Base-by-base conservation (phyloP, 53 echinoderm and acorn worm genomes). In the Echinarachnius parma region DNA sequence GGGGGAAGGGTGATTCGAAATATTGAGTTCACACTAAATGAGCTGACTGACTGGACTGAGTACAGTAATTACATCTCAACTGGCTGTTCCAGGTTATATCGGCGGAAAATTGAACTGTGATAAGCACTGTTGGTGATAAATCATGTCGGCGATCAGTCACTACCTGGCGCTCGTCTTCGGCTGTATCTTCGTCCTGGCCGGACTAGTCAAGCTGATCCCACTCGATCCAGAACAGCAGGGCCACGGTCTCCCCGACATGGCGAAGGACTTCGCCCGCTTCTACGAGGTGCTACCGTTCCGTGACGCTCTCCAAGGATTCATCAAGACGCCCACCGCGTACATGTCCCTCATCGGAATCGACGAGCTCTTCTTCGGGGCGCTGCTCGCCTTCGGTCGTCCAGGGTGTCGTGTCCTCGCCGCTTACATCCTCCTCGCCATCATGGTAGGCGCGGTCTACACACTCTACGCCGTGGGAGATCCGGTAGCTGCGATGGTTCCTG, bases 191-290 rank as follows among this genome's bases (percentile, higher is more conserved):
- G 18, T 78, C 22, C 36, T 75, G 11, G 65, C 76, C 19, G 90
- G 90, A 13, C 20, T 81, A 20, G 49, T 81, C 15, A 89, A 89
- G 42, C 70, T 89, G 4, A 60, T 89, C 21, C 90, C 90, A 3
- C 45, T 89, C 33, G 64, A 86, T 39, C 79, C 75, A 20, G 81
- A 60, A 2, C 75, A 60, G n/a, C 29, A 67, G 4, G 67, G 60
- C 28, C 57, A 79, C 45, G 79, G 66, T n/a, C 34, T 57, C 33
- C 64, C 60, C 26, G 48, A 60, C 16, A 80, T 46, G 48, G 32
- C 14, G 9, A 30, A 34, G 4, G 57, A 60, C 11, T 89, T 89
- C 67, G 57, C 66, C 35, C 36, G 47, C 22, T 86, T 85, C 53
- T 58, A 64, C 31, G 47, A 1, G 0, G 90, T 86, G 24, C 77